phyloP scores from a whole-genome alignment of 1,140 invertebrate species.

The Tetragonula clypearis region DNA sequence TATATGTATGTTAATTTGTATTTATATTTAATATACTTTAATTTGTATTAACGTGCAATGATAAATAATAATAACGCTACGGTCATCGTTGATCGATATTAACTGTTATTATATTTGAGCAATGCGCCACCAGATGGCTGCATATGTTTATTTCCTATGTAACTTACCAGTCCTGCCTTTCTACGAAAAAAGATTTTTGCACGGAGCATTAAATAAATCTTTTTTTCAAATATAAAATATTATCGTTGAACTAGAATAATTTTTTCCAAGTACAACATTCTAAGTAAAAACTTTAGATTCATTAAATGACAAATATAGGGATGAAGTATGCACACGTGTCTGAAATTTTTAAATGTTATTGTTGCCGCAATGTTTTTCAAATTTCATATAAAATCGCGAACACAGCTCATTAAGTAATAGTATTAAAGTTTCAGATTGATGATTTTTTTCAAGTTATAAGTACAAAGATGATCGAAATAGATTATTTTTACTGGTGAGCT shows the following conservation, averaged over 20 bases:
- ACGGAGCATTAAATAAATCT: background rate
- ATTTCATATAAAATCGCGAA: too few relatives aligned
- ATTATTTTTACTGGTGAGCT: background rate
- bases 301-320: background rate
- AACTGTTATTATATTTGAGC: background rate
- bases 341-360: background rate
- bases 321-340: background rate
- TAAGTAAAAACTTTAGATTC: background rate
- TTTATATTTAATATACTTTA: too few relatives aligned
- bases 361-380: background rate
- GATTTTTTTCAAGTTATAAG: too few relatives aligned
- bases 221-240: background rate
- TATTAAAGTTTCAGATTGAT: background rate
- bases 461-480: background rate
- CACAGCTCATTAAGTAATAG: background rate
- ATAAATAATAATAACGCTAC: background rate
- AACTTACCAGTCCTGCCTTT: background rate
- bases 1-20: background rate
- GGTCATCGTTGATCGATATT: conserved; percentile 19
- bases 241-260: background rate
- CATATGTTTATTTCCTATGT: background rate
- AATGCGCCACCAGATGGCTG: background rate
- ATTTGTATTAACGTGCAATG: background rate
- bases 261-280: background rate
- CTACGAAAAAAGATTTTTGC: background rate